Percentiles rank a stretch among this genome's conserved stretches.
Evolutionary conservation across 2,113 vertebrate genomes (phyloP).

Genomic region (human (Homo sapiens)): GRCh38 chr1:214035001-214035500

Average conservation of each 20-base stretch:
- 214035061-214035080: neutral
- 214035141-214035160: neutral
- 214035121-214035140: neutral
- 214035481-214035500: slow-evolving; percentile 89
- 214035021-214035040: neutral
- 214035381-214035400: neutral
- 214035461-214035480: slow-evolving; percentile 83
- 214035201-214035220: neutral
- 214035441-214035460: slow-evolving; percentile 79
- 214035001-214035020: neutral
- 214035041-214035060: neutral
- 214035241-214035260: neutral
- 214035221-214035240: neutral
- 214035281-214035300: slow-evolving; percentile 3
- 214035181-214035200: neutral
- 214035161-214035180: neutral
- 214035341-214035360: neutral
- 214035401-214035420: slow-evolving; percentile 47
- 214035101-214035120: neutral
- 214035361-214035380: neutral
- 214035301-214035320: neutral
- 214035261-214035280: neutral
- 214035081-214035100: neutral
- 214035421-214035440: slow-evolving; percentile 77
- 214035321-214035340: neutral